Conservation (phyloP, 2,797 vertebrate species). For the Amblyraja radiata region DNA sequence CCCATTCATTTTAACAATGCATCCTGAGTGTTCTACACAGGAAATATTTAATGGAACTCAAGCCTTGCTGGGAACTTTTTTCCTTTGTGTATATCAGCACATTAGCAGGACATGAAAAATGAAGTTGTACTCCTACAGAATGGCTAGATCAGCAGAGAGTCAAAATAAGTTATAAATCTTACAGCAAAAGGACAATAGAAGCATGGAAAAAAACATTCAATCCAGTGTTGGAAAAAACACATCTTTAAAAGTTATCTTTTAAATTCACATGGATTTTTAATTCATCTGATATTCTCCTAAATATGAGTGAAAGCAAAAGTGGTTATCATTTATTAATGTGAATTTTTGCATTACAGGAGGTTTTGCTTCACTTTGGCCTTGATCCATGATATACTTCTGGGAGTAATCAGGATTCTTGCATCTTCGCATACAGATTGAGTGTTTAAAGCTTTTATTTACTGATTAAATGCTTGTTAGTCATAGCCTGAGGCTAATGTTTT, state of each 20-base stretch:
- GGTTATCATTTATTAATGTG: neutral
- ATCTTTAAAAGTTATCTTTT: neutral
- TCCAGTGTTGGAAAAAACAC: too few species aligned
- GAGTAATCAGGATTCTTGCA: neutral
- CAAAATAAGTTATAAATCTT: neutral
- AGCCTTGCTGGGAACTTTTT: neutral
- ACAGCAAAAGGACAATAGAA: neutral
- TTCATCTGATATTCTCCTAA: neutral
- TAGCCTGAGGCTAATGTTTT: neutral
- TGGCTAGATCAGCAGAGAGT: neutral
- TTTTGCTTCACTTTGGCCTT: neutral
- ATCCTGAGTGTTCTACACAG: neutral
- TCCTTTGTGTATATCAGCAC: slow-evolving; percentile 3
- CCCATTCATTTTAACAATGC: neutral
- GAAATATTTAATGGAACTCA: neutral
- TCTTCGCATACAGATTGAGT: neutral
- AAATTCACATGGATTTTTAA: neutral
- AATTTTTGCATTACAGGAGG: neutral
- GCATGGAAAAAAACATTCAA: neutral
- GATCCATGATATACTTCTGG: neutral
- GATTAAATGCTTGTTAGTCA: neutral
- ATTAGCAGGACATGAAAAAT: slow-evolving; percentile 26
- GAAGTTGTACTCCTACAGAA: neutral
- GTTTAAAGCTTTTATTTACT: neutral
- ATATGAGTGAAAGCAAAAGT: neutral